Evolutionary conservation across 2,797 vertebrate genomes (phyloP), one percentile per base, ranked within the genome.

Genomic region (Eidolon dupreanum): DNA sequence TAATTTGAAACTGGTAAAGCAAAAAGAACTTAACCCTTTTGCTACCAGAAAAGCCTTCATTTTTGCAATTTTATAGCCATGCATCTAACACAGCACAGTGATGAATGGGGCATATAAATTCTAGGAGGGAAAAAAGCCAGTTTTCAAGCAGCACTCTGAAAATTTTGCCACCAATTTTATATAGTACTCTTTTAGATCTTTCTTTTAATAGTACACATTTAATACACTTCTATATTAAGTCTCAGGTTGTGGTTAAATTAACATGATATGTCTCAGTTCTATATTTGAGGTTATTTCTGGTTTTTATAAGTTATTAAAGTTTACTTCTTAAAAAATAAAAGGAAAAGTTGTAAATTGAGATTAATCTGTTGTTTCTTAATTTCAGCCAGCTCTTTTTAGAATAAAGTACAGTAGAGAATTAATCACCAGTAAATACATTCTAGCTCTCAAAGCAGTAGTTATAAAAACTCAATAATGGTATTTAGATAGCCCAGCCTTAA

Each of bases 1-100:
- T 99, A 99, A 99, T 99, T 98, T 98, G 99, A 99, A 99, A 99
- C 98, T 98, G 98, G 98, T 98, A 99, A 98, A 98, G 98, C 98
- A 98, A 98, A 98, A 98, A 98, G 98, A 98, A 97, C 85, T 99
- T 99, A 99, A 99, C 99, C 98, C 99, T 98, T 99, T 97, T 95
- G 97, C 98, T 98, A 96, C 98, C 98, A 98, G 97, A 84, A 78
- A 95, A 98, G 97, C 86, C 97, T 97, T 96, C 97, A 98, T 96
- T 78, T 94, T 95, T 71, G 11, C 86, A 91, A 90, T 26, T 94
- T 97, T 93, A 97, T 90, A 98, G 96, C 77, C 97, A 95, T 8
- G 43, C 17, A 88, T 92, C 82, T 95, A 49, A 95, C 75, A 92
- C 19, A 78, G 28, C 53, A 94, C 55, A 95, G 3, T 11, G 84